Evolutionary conservation across 2,113 vertebrate genomes (phyloP).

Genomic region (Datnioides undecimradiatus): DNA sequence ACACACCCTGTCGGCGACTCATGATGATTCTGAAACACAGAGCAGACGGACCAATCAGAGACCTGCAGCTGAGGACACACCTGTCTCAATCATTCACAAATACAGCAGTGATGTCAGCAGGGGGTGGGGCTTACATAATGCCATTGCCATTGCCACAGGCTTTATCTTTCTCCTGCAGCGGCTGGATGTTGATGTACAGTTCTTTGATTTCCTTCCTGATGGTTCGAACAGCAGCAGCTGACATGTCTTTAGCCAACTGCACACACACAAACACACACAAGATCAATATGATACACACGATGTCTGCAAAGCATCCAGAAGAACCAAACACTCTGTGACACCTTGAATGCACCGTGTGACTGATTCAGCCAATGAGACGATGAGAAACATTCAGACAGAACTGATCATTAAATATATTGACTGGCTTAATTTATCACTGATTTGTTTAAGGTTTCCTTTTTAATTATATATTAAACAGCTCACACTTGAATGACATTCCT

Average conservation of each 20-base stretch:
- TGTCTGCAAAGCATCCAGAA: no score
- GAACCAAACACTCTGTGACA: no score
- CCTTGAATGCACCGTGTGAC: no score
- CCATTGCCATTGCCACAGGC: conserved; percentile 93
- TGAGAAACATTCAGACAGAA: no score
- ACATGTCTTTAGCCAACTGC: conserved; percentile 96
- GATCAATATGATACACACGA: neutral
- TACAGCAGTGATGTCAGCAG: neutral
- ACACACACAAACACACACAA: neutral
- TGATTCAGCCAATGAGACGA: no score
- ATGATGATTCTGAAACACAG: conserved; percentile 84
- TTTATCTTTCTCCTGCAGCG: conserved; percentile 91
- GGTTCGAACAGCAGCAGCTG: conserved; percentile 90
- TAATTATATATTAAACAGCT: no score
- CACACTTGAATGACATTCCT: no score
- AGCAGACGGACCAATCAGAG: conserved; percentile 17
- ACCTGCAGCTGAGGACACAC: neutral
- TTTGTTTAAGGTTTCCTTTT: no score
- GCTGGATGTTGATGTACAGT: conserved; percentile 92
- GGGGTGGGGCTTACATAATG: conserved; percentile 89
- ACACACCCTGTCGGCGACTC: conserved; percentile 96
- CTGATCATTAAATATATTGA: no score
- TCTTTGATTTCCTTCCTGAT: conserved; percentile 95
- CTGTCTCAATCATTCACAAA: neutral
- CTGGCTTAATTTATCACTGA: no score